Conservation (phyloP, 2,888 invertebrate species). For the Phlogophora meticulosa region DNA sequence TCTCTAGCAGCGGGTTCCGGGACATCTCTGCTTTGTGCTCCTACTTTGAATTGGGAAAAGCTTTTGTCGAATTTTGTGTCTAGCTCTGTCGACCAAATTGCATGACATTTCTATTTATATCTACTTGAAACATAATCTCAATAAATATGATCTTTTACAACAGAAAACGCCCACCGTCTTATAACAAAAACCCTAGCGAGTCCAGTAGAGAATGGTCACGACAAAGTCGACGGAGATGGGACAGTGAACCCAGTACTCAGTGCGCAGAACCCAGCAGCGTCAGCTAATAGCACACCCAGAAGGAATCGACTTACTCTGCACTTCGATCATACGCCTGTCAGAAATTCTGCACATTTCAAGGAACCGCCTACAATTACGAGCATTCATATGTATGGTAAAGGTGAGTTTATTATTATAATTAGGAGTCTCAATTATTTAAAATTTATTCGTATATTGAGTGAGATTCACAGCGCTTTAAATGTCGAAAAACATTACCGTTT, state of each 20-base stretch:
- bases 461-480: no score
- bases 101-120: no score
- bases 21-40: no score
- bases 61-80: no score
- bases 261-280: conserved; percentile 77
- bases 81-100: no score
- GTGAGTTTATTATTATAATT: conserved; percentile 67
- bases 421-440: not conserved
- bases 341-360: conserved; percentile 94
- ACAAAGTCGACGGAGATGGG: conserved; percentile 81
- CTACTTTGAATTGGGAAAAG: no score
- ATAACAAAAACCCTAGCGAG: conserved; percentile 84
- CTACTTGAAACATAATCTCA: no score
- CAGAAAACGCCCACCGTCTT: conserved; percentile 95
- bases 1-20: no score
- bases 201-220: conserved; percentile 83
- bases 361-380: conserved; percentile 91
- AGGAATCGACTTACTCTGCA: conserved; percentile 93
- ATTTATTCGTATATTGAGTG: not conserved
- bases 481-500: no score
- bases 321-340: conserved; percentile 93
- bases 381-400: conserved; percentile 84
- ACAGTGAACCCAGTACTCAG: conserved; percentile 68
- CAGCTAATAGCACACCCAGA: conserved; percentile 90
- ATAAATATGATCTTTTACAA: no score